Base-by-base conservation (phyloP, 2,113 vertebrate species). In the Indicator indicator region DNA sequence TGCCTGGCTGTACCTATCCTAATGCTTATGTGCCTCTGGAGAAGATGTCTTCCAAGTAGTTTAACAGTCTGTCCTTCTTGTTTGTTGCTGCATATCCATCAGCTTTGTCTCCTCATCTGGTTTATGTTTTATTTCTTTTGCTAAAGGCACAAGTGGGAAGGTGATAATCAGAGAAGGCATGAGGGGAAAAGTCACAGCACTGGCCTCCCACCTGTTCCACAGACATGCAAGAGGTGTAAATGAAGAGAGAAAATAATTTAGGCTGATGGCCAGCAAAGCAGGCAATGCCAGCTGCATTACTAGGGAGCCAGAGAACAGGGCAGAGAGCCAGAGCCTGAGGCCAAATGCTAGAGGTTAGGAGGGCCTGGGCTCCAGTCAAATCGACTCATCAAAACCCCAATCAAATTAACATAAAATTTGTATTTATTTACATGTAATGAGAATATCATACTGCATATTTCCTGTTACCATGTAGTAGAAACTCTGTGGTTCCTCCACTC, bases 211-310 rank as follows among this genome's bases (percentile, higher is more conserved):
- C 79, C 56, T 72, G 26, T 81, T 92, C 54, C 16, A 46, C 58
- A 88, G 33, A 54, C 38, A 14, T 62, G 30, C 14, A n/a, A 90
- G 38, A 81, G 36, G 73, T 81, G 73, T 68, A 81, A 94, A 90
- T 62, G 44, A 94, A 82, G 74, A 94, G 38, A 87, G 55, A 83
- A 93, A 67, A 58, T 78, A 50, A 54, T 92, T 78, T n/a, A 38
- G 73, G 83, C 65, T 24, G 32, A 38, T 77, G n/a, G 38, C 69
- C 86, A 92, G 21, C 17, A 38, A 48, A 80, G 33, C 65, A 72
- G 73, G 44, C 16, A 3, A 74, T 0, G 3, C 48, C 4, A 12
- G 42, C 64, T 93, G 72, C 38, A 26, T 70, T 83, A n/a, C 30
- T 20, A 72, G 20, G 32, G 50, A 86, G 54, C 15, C 76, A 81